These are phyloP conservation scores for Adela reaumurella DNA, from an alignment of 2,888 invertebrate genomes.

Conservation along the genomic window DNA sequence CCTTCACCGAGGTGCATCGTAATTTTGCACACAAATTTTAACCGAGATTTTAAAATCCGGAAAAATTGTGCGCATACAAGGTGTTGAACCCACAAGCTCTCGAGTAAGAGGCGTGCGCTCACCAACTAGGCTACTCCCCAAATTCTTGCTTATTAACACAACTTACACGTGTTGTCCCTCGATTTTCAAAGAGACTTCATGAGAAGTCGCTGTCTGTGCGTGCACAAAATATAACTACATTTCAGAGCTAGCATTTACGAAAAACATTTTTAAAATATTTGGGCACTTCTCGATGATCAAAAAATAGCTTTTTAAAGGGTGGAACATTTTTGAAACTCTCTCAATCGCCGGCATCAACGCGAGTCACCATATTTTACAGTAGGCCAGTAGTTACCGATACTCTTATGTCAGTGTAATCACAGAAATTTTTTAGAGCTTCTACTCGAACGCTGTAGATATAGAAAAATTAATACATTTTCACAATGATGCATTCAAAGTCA, in stretches of 20 bases:
- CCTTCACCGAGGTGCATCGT: too few relatives aligned
- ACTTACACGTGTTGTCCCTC: too few relatives aligned
- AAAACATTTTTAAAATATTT: conserved; percentile 1
- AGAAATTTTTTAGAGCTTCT: conserved; percentile 17
- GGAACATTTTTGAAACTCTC: conserved; percentile 19
- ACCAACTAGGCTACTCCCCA: too few relatives aligned
- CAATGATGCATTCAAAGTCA: conserved; percentile 16
- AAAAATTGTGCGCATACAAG: too few relatives aligned
- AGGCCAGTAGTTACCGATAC: conserved; percentile 8
- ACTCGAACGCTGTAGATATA: conserved; percentile 12
- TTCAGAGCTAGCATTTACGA: conserved; percentile 7
- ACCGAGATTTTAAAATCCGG: too few relatives aligned
- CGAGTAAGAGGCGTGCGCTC: too few relatives aligned
- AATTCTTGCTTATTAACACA: too few relatives aligned
- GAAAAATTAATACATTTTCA: conserved; percentile 8
- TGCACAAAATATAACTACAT: conserved; percentile 12
- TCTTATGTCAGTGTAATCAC: conserved; percentile 15
- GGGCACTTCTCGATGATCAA: conserved; percentile 14
- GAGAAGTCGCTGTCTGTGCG: conserved; percentile 12
- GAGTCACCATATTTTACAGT: conserved; percentile 16
- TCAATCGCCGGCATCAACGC: conserved; percentile 13
- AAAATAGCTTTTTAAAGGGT: conserved; percentile 20
- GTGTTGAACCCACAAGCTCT: too few relatives aligned
- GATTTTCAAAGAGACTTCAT: too few relatives aligned
- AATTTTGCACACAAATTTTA: too few relatives aligned